Conservation (phyloP, 2,113 vertebrate species). For the Chascanopsetta lugubris region DNA sequence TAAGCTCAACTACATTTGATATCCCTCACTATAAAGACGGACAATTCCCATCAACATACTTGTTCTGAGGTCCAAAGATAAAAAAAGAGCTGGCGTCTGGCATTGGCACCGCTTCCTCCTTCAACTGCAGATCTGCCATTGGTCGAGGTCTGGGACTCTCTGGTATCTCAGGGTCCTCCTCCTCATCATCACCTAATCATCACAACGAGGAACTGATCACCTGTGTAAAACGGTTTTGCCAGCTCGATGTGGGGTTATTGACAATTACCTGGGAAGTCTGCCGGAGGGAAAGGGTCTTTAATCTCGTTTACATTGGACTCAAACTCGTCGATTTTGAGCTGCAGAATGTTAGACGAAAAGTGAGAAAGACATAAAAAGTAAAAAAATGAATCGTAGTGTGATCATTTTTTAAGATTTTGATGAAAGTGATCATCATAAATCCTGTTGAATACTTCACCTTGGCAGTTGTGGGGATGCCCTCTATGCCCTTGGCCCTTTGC, state of each 20-base stretch:
- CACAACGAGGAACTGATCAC: neutral
- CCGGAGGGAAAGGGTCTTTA: conserved; percentile 97
- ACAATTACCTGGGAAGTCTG: conserved; percentile 93
- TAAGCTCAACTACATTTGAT: no score
- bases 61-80: conserved; percentile 97
- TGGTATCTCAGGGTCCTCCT: conserved; percentile 94
- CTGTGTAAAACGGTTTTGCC: neutral
- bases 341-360: no score
- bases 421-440: no score
- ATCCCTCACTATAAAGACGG: no score
- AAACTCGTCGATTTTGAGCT: conserved; percentile 98
- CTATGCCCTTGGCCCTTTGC: conserved; percentile 89
- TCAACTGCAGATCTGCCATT: conserved; percentile 94
- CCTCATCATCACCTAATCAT: conserved; percentile 98
- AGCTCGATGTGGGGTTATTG: neutral
- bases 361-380: no score
- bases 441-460: no score
- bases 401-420: no score
- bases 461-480: conserved; percentile 94
- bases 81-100: conserved; percentile 96
- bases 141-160: conserved; percentile 92
- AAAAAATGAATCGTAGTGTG: neutral
- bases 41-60: conserved; percentile 84
- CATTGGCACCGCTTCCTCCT: conserved; percentile 96
- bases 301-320: conserved; percentile 98